Evolutionary conservation across 1,140 invertebrate genomes (phyloP), one percentile per base, ranked within the genome.

Genomic region (Lucilia cuprina): DNA sequence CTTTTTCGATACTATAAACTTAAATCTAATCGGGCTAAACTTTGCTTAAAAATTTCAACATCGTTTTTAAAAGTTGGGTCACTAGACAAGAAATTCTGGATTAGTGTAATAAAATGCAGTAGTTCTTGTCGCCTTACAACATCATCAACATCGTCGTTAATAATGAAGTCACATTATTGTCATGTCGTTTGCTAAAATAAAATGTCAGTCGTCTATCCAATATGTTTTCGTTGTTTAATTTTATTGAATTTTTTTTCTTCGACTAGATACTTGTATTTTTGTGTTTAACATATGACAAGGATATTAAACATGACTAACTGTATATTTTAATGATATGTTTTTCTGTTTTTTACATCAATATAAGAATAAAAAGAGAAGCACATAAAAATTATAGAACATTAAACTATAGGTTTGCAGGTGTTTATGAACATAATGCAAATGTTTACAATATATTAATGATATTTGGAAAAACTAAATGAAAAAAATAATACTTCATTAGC

Each of bases 131-230:
- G n/a, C n/a, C n/a, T n/a, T n/a, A n/a, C n/a, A n/a, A n/a, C n/a
- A 21, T 21, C n/a, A 21, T 70, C 21, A 9, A n/a, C n/a, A 49
- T 50, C 77, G 21, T 80, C 77, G 21, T 80, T 80, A 50, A 50
- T 80, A 80, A 50, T 80, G 77, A 80, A 50, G 77, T 80, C 77
- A 80, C 77, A 49, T 49, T 49, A 80, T 80, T 80, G 77, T 80
- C 77, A 80, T 80, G 77, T 49, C 77, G 19, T 21, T 21, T 8
- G 35, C 41, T 80, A 21, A 80, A 80, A 49, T 21, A 80, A 80
- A 80, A 21, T 80, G 77, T 80, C 77, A 49, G 41, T 80, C 34
- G 41, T 80, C 34, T 77, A 49, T 80, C 17, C 77, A 49, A 80
- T 80, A 80, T 49, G 41, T 80, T 80, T 80, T 80, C 77, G 17